phyloP scores from a whole-genome alignment of 2,113 vertebrate species.

The Cyprinodon variegatus region DNA sequence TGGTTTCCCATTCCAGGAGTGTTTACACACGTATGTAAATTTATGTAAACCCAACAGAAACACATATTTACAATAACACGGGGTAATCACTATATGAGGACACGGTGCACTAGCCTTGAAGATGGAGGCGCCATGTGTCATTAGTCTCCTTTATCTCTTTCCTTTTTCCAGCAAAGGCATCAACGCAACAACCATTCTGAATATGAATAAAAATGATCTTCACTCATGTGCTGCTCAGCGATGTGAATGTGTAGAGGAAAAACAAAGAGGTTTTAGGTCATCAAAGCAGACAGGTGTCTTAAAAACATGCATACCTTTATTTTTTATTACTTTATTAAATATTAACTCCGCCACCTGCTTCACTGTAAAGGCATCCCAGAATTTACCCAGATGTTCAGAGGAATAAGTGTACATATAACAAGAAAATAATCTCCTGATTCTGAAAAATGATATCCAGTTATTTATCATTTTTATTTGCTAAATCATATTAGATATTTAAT shows the following conservation, averaged over 20 bases:
- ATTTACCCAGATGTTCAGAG: not conserved
- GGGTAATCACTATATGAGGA: slow-evolving; percentile 84
- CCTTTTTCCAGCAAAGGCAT: slow-evolving; percentile 79
- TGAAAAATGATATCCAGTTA: not conserved
- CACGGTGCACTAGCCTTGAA: slow-evolving; percentile 79
- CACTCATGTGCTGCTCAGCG: slow-evolving; percentile 74
- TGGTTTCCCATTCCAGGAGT: slow-evolving; percentile 70
- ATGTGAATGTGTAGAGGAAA: slow-evolving; percentile 29
- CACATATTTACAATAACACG: slow-evolving; percentile 81
- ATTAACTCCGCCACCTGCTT: not conserved
- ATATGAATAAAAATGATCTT: slow-evolving; percentile 80
- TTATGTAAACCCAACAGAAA: slow-evolving; percentile 78
- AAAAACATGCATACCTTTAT: not conserved
- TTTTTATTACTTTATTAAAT: slow-evolving; percentile 11
- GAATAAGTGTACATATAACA: not conserved
- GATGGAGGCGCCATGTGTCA: slow-evolving; percentile 87
- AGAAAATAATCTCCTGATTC: no score
- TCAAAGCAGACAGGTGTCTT: not conserved
- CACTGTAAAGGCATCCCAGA: not conserved
- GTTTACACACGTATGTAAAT: slow-evolving; percentile 75
- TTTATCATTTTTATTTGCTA: not conserved
- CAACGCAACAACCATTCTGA: slow-evolving; percentile 83
- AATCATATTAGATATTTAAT: not conserved
- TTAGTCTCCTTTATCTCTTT: slow-evolving; percentile 84
- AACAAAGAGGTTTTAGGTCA: not conserved